These are phyloP conservation scores for Dicentrarchus labrax DNA, from an alignment of 2,113 vertebrate genomes.

Conservation along the genomic window DNA sequence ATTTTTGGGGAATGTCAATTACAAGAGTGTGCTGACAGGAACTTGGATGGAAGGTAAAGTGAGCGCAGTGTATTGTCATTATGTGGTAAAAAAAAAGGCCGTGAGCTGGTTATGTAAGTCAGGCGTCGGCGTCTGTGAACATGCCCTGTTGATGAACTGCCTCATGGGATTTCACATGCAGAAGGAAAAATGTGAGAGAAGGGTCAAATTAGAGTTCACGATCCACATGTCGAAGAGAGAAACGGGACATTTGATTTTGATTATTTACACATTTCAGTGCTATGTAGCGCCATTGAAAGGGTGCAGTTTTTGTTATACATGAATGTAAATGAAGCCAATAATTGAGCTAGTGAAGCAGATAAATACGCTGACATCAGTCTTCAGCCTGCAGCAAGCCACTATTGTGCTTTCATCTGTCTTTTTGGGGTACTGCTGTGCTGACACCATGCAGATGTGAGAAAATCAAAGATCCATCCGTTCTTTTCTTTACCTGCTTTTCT, in stretches of 20 bases:
- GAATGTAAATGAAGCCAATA: background rate
- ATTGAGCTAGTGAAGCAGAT: background rate
- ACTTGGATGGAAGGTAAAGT: constrained; percentile 44
- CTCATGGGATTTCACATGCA: constrained; percentile 27
- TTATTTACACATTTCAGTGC: background rate
- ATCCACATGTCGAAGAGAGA: background rate
- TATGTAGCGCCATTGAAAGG: background rate
- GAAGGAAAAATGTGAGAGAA: constrained; percentile 26
- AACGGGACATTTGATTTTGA: background rate
- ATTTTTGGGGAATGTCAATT: constrained; percentile 37
- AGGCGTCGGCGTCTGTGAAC: constrained; percentile 27
- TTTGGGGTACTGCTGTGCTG: background rate
- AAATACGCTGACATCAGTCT: background rate
- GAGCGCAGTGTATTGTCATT: constrained; percentile 23
- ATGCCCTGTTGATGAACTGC: constrained; percentile 29
- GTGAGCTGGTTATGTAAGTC: constrained; percentile 38
- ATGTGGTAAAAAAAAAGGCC: constrained; percentile 29
- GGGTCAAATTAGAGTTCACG: constrained; percentile 15
- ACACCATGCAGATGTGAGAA: constrained; percentile 1
- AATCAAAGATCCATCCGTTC: constrained; percentile 6
- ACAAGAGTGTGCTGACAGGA: constrained; percentile 47
- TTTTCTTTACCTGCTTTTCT: background rate
- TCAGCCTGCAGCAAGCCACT: background rate
- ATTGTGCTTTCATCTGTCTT: background rate
- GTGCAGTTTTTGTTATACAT: background rate